Base-by-base conservation (phyloP, 2,797 vertebrate genomes). In the Gymnothorax reevesii region DNA sequence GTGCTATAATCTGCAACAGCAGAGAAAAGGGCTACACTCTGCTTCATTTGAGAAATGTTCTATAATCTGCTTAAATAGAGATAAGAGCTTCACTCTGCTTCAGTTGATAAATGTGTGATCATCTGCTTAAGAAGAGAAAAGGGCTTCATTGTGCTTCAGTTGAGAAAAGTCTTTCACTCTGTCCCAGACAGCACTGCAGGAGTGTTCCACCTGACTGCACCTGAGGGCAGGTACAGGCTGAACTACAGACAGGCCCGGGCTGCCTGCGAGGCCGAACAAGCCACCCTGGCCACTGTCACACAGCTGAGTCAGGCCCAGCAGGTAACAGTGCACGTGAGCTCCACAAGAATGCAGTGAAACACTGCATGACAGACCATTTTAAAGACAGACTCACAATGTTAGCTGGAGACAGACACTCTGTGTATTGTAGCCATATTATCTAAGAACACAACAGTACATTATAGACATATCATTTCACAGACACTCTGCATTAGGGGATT, bases 261-360 rank as follows among this genome's bases (percentile, higher is more conserved):
- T 0, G 94, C 95, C n/a, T 99, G 98, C 82, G 90, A 87, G 1
- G 94, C 92, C 0, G 97, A 98, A 88, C 97, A 94, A 0, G 98
- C 97, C 0, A 91, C 88, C 0, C 91, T 99, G 62, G 98, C 97
- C 83, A 97, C 92, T 0, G 91, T 97, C 77, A 92, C 83, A 80
- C 98, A 99, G 92, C 93, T 99, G 83, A 96, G 96, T 0, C 96
- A 97, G 2, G 98, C 98, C 0, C 98, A 99, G 88, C 97, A 99
- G 98, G 98, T 99, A 91, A 33, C 8, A 15, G 12, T 49, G 33
- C 33, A 42, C 33, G 33, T 42, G 33, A 42, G 33, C 33, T 42
- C 33, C 33, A 42, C 33, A 42, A 42, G 33, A 42, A 42, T 42
- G 33, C 33, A 2, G 33, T 42, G 33, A 42, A 42, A 42, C 33